Percentiles rank a stretch among this genome's conserved stretches.
These are phyloP conservation scores for Macquaria australasica DNA, from an alignment of 2,113 vertebrate genomes.

Conservation along the genomic window DNA sequence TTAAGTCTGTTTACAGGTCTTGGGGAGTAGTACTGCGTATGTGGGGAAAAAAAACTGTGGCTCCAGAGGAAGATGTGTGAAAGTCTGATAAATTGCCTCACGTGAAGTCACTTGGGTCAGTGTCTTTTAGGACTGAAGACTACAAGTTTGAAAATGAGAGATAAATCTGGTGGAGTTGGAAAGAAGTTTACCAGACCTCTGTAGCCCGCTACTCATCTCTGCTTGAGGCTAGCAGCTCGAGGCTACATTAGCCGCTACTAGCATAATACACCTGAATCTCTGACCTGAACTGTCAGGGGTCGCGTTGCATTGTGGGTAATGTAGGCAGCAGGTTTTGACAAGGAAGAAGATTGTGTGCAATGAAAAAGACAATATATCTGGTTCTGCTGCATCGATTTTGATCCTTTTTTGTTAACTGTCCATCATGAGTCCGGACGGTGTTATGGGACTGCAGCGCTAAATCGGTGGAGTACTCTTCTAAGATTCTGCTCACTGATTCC, in stretches of 20 bases:
- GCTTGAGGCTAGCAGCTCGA: not conserved
- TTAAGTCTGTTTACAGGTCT: not conserved
- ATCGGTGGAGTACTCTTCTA: not conserved
- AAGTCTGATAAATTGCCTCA: too few relatives aligned
- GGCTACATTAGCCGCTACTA: not conserved
- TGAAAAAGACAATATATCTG: not conserved
- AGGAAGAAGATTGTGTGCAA: not conserved
- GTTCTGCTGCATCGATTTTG: too few relatives aligned
- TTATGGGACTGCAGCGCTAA: too few relatives aligned
- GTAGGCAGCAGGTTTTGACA: not conserved
- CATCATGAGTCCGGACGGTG: too few relatives aligned
- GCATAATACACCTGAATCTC: not conserved
- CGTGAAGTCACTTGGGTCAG: too few relatives aligned
- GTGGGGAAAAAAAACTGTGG: not conserved
- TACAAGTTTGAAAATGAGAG: too few relatives aligned
- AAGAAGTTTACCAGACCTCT: too few relatives aligned
- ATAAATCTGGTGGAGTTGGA: too few relatives aligned
- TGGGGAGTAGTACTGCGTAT: not conserved
- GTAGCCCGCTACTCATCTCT: too few relatives aligned
- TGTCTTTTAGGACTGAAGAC: too few relatives aligned
- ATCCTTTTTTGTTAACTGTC: too few relatives aligned
- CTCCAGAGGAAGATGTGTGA: too few relatives aligned
- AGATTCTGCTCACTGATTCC: not conserved
- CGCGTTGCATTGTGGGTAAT: not conserved
- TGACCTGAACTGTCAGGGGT: not conserved